Conservation (phyloP, 2,888 invertebrate species). For the Phyto melanocephala region DNA sequence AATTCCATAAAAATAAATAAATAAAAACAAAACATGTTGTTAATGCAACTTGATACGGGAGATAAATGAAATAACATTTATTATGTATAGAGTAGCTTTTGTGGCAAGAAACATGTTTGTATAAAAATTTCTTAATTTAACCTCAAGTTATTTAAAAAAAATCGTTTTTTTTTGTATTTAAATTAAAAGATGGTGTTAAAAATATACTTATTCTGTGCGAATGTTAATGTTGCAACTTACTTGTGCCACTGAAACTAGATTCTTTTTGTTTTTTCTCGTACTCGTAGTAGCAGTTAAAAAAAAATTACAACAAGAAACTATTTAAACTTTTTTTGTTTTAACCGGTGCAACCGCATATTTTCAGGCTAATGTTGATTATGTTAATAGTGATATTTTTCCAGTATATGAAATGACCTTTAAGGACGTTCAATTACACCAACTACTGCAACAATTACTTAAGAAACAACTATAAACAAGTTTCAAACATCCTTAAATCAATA, state of each 20-base stretch:
- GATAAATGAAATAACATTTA: conserved; percentile 58
- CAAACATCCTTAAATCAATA: conserved; percentile 9
- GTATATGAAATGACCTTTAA: conserved; percentile 69
- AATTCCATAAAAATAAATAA: background rate
- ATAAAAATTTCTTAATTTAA: conserved; percentile 2
- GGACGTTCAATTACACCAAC: conserved; percentile 68
- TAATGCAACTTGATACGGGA: conserved; percentile 62
- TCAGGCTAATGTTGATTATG: background rate
- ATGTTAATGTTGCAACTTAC: background rate
- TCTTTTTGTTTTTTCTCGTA: conserved; percentile 12
- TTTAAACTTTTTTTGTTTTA: background rate
- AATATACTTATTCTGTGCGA: conserved; percentile 15
- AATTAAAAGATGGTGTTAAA: conserved; percentile 52
- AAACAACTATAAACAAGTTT: conserved; percentile 27
- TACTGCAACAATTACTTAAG: background rate
- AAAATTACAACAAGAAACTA: conserved; percentile 30
- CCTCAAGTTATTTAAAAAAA: conserved; percentile 28
- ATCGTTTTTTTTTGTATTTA: background rate
- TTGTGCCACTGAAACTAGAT: conserved; percentile 29
- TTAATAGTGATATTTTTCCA: conserved; percentile 15
- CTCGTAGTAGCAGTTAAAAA: conserved; percentile 13
- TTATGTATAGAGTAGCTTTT: conserved; percentile 3
- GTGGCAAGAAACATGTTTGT: conserved; percentile 46
- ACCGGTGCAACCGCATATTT: conserved; percentile 42
- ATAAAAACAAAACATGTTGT: conserved; percentile 7